phyloP scores from a whole-genome alignment of 2,113 vertebrate genomes.

The Propithecus coquereli region DNA sequence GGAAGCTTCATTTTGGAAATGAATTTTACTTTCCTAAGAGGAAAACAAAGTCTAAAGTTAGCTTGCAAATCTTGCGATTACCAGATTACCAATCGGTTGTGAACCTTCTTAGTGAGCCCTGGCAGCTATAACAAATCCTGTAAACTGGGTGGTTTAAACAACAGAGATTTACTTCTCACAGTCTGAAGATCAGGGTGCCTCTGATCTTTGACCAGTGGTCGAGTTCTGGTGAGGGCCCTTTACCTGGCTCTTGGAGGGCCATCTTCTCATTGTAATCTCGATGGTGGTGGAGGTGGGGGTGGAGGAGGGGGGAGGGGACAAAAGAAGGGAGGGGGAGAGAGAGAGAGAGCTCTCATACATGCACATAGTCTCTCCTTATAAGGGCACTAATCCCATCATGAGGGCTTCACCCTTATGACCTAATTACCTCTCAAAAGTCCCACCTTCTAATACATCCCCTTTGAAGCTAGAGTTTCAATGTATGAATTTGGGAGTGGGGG shows the following conservation, averaged over 20 bases:
- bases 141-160: not conserved
- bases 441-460: not conserved
- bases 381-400: not conserved
- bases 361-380: not conserved
- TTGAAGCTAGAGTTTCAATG: not conserved
- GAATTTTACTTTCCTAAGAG: conserved; percentile 26
- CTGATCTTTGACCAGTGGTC: too few species aligned
- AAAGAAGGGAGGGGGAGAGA: not conserved
- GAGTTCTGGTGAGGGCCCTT: not conserved
- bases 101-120: not conserved
- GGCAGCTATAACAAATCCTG: not conserved
- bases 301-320: not conserved
- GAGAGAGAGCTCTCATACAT: not conserved
- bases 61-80: not conserved
- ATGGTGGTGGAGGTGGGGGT: not conserved
- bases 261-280: not conserved
- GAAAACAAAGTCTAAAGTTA: not conserved
- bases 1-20: not conserved
- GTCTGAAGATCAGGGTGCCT: not conserved
- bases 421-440: not conserved
- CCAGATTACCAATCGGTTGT: not conserved
- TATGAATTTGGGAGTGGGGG: not conserved
- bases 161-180: not conserved
- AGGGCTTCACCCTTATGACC: not conserved
- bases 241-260: not conserved